phyloP scores from a whole-genome alignment of 1,140 invertebrate species.

The Carposina sasakii region DNA sequence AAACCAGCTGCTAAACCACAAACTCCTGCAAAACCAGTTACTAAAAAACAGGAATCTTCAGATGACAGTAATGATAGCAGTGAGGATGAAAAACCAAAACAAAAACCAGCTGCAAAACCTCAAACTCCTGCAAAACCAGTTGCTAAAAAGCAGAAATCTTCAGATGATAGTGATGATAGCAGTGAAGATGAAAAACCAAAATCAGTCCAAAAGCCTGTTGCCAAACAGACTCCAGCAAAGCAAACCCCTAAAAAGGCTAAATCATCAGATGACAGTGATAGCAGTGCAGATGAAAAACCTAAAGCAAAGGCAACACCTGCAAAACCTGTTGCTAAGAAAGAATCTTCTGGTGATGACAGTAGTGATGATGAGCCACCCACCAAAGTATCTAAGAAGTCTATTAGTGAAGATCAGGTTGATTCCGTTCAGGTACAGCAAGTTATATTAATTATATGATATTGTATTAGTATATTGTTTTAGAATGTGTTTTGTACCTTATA shows the following conservation, averaged over 20 bases:
- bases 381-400: slow-evolving; percentile 44
- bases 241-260: no score
- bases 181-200: slow-evolving; percentile 20
- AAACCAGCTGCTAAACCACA: slow-evolving; percentile 10
- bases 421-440: no score
- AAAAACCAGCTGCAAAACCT: slow-evolving; percentile 2
- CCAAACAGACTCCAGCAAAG: no score
- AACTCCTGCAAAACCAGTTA: no score
- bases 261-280: slow-evolving; percentile 48
- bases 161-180: slow-evolving; percentile 21
- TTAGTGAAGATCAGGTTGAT: slow-evolving; percentile 25
- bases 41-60: slow-evolving; percentile 4
- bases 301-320: slow-evolving; percentile 21
- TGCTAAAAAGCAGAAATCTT: slow-evolving; percentile 11
- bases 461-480: no score
- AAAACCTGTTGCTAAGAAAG: slow-evolving; percentile 1
- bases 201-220: slow-evolving; percentile 10
- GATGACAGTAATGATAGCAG: slow-evolving; percentile 4
- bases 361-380: slow-evolving; percentile 34
- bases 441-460: no score
- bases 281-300: slow-evolving; percentile 49
- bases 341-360: slow-evolving; percentile 8
- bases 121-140: slow-evolving; percentile 8
- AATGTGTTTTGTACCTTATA: no score
- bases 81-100: slow-evolving; percentile 19